A percentile compares a stretch with the other conserved stretches of the same genome.
Conservation (phyloP, 2,888 invertebrate genomes). For the Priocnemis perturbator region DNA sequence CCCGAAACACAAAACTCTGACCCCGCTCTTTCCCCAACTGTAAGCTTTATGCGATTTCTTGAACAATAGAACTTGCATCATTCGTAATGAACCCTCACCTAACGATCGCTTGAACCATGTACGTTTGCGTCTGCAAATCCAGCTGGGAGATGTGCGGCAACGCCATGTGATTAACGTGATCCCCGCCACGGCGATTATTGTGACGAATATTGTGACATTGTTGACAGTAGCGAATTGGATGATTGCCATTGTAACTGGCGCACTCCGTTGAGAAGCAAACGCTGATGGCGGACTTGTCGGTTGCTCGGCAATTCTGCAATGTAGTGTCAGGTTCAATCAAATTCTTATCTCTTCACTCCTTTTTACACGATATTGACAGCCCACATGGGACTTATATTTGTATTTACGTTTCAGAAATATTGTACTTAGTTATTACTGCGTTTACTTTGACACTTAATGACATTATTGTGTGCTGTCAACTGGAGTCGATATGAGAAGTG, state of each 20-base stretch:
- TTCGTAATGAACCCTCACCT: slow-evolving; percentile 78
- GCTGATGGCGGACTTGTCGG: slow-evolving; percentile 93
- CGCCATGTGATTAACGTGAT: slow-evolving; percentile 93
- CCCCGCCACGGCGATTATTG: slow-evolving; percentile 89
- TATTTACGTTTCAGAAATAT: too few species aligned
- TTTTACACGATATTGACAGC: background rate
- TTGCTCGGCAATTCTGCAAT: slow-evolving; percentile 90
- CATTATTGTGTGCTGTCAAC: background rate
- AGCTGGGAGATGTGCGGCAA: slow-evolving; percentile 92
- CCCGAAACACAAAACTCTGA: too few species aligned
- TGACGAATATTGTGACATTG: slow-evolving; percentile 94
- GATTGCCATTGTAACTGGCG: slow-evolving; percentile 96
- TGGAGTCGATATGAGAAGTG: background rate
- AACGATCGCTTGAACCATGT: slow-evolving; percentile 95
- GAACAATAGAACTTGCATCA: too few species aligned
- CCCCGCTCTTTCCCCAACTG: too few species aligned
- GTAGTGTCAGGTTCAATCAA: background rate
- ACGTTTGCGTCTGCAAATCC: slow-evolving; percentile 93
- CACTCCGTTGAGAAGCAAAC: slow-evolving; percentile 98
- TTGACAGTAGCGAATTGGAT: slow-evolving; percentile 94
- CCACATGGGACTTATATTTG: too few species aligned
- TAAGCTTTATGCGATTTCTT: too few species aligned
- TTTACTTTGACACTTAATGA: too few species aligned
- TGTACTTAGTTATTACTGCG: too few species aligned
- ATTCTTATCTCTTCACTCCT: background rate